These are phyloP conservation scores for Rugalucina vietnamica DNA, from an alignment of 2,888 invertebrate genomes.

Conservation along the genomic window DNA sequence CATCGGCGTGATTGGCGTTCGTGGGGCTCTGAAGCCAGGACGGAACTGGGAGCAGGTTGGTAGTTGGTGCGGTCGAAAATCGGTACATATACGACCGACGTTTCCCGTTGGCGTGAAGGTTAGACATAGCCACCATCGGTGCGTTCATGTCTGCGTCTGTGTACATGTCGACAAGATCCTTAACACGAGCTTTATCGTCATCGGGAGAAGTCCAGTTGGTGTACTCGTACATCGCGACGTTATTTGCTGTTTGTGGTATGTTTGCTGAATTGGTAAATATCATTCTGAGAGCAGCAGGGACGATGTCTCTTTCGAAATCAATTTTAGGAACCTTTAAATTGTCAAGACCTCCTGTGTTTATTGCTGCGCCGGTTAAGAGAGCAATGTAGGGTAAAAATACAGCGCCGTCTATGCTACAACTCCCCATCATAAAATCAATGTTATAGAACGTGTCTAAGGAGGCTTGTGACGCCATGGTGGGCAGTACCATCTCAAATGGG, in stretches of 20 bases:
- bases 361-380: too few species aligned
- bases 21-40: neutral
- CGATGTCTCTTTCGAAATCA: neutral
- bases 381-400: neutral
- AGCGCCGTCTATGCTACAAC: conserved; percentile 1
- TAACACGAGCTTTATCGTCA: neutral
- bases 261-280: neutral
- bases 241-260: neutral
- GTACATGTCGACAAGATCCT: neutral
- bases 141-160: neutral
- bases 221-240: neutral
- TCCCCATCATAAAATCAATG: neutral
- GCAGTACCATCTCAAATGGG: neutral
- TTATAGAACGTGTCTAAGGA: neutral
- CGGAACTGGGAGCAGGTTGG: neutral
- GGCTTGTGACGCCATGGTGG: neutral
- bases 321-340: neutral
- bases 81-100: neutral
- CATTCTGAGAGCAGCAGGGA: neutral
- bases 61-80: neutral
- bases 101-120: neutral
- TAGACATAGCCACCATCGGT: neutral
- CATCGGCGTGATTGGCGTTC: neutral
- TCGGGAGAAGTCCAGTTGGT: neutral
- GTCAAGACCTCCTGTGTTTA: neutral